These are phyloP conservation scores for Gisinianus flammeolus DNA, from an alignment of 2,888 invertebrate species.

Conservation along the genomic window DNA sequence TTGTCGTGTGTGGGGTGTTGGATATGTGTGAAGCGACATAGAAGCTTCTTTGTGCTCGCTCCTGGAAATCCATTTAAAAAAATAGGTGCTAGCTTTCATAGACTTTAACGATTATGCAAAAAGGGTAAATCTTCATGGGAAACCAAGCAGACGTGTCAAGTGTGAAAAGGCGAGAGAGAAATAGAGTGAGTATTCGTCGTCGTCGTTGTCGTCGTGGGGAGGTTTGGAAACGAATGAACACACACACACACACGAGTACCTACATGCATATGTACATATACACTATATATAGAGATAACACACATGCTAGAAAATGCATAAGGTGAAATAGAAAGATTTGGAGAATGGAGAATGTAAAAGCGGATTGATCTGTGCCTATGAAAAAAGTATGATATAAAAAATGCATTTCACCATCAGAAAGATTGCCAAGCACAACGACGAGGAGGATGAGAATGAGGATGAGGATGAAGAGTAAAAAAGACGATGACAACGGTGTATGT, in stretches of 20 bases:
- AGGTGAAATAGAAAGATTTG: conserved; percentile 5
- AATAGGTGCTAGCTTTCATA: conserved; percentile 55
- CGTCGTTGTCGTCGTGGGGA: not conserved
- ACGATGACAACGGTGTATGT: not conserved
- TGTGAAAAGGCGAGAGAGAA: conserved; percentile 43
- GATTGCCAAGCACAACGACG: conserved; percentile 46
- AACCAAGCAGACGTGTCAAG: conserved; percentile 58
- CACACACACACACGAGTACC: not conserved
- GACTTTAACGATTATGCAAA: conserved; percentile 59
- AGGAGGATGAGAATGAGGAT: conserved; percentile 25
- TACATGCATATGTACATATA: not conserved
- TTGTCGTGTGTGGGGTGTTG: too few species aligned
- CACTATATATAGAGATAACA: not conserved
- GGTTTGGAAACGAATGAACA: not conserved
- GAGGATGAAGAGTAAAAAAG: conserved; percentile 17
- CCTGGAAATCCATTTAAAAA: conserved; percentile 54
- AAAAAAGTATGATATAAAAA: conserved; percentile 54
- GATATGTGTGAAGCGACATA: conserved; percentile 18
- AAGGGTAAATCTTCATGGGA: conserved; percentile 59
- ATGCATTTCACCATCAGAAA: conserved; percentile 55
- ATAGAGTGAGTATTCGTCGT: conserved; percentile 12
- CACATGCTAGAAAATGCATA: not conserved
- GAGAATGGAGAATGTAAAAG: conserved; percentile 20
- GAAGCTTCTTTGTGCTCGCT: conserved; percentile 39
- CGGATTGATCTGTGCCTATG: conserved; percentile 45